phyloP scores from a whole-genome alignment of 2,888 invertebrate species.

The Alcis repandata region DNA sequence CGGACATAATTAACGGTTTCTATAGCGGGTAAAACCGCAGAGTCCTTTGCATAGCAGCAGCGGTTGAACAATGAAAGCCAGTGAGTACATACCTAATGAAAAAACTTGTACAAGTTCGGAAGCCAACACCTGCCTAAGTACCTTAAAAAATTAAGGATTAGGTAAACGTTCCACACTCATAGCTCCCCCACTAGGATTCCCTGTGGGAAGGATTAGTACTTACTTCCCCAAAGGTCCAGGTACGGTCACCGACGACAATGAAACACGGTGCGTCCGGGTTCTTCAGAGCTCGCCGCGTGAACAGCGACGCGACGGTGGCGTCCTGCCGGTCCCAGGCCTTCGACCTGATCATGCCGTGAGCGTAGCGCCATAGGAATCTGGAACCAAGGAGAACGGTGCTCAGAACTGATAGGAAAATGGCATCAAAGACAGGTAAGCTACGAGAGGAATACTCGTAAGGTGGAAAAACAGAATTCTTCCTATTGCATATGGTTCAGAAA shows the following conservation, averaged over 20 bases:
- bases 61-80: too few species aligned
- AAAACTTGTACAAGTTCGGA: too few species aligned
- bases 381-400: constrained; percentile 9
- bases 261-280: constrained; percentile 89
- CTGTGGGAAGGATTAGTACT: constrained; percentile 15
- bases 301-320: constrained; percentile 88
- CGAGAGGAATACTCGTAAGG: too few species aligned
- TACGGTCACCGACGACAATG: constrained; percentile 88
- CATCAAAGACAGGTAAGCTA: too few species aligned
- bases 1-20: too few species aligned
- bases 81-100: too few species aligned
- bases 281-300: constrained; percentile 85
- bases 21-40: too few species aligned
- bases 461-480: too few species aligned
- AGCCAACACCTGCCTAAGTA: too few species aligned
- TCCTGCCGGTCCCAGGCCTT: constrained; percentile 85
- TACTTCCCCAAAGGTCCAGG: constrained; percentile 90
- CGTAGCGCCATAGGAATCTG: constrained; percentile 87
- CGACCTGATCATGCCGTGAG: constrained; percentile 81
- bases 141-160: neutral
- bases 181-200: neutral
- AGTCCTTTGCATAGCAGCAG: too few species aligned
- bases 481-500: too few species aligned
- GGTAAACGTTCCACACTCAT: too few species aligned
- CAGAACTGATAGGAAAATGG: neutral